Evolutionary conservation across 2,797 vertebrate genomes (phyloP).

Genomic region (Sphaeramia orbicularis): DNA sequence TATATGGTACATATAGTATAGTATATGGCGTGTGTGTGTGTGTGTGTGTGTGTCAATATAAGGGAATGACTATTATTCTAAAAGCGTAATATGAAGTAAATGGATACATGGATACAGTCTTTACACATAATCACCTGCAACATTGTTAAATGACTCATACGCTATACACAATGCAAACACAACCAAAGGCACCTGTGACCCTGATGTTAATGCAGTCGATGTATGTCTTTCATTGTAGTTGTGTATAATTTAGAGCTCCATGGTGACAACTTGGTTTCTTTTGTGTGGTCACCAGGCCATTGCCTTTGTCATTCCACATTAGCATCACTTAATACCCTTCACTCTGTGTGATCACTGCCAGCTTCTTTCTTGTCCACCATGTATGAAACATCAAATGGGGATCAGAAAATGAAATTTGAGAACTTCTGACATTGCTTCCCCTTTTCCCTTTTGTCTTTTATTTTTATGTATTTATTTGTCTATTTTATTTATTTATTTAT

Average conservation of each 20-base stretch:
- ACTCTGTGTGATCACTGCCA: constrained; percentile 15
- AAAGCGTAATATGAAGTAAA: constrained; percentile 4
- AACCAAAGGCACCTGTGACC: constrained; percentile 4
- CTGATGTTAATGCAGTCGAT: constrained; percentile 1
- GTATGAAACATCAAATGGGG: neutral
- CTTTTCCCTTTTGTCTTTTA: neutral
- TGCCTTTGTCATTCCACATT: constrained; percentile 49
- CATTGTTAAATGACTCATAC: neutral
- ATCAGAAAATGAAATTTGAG: neutral
- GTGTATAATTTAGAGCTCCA: constrained; percentile 24
- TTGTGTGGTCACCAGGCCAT: constrained; percentile 39
- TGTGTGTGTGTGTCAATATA: no score
- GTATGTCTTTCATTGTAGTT: constrained; percentile 21
- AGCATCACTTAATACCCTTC: constrained; percentile 46
- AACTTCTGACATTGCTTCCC: neutral
- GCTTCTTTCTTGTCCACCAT: constrained; percentile 1
- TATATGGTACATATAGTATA: no score
- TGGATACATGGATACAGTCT: neutral
- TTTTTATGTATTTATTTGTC: no score
- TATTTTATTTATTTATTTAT: neutral
- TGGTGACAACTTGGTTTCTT: constrained; percentile 42
- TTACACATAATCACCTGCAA: neutral
- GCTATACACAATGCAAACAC: neutral
- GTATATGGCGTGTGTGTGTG: no score
- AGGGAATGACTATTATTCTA: no score